A percentile compares a stretch with the other conserved stretches of the same genome.
Conservation (phyloP, 2,797 vertebrate genomes). For the Acipenser ruthenus region DNA sequence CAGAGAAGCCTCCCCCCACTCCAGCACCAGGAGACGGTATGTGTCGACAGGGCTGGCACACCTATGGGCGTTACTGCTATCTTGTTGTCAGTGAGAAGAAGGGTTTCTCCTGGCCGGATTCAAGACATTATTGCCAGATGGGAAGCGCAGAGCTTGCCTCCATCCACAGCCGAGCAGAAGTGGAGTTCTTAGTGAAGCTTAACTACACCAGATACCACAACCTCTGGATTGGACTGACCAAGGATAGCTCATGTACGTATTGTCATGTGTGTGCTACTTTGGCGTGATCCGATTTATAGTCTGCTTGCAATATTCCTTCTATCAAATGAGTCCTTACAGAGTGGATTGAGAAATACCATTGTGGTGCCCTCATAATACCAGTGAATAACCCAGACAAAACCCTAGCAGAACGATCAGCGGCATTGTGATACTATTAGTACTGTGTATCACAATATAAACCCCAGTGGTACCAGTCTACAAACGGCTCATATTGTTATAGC, state of each 20-base stretch:
- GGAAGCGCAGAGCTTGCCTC: slow-evolving; percentile 44
- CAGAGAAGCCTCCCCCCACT: slow-evolving; percentile 54
- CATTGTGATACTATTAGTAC: too few relatives aligned
- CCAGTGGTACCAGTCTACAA: too few relatives aligned
- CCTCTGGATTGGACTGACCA: slow-evolving; percentile 65
- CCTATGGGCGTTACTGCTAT: slow-evolving; percentile 56
- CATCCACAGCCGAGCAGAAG: slow-evolving; percentile 59
- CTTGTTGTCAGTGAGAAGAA: slow-evolving; percentile 31
- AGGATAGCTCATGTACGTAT: slow-evolving; percentile 51
- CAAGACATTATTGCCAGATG: slow-evolving; percentile 44
- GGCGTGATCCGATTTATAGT: too few relatives aligned
- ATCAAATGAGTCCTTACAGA: too few relatives aligned
- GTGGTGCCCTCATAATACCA: too few relatives aligned
- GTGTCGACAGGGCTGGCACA: slow-evolving; percentile 30
- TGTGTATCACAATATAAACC: too few relatives aligned
- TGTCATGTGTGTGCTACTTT: neutral
- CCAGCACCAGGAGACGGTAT: slow-evolving; percentile 49
- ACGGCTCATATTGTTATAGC: too few relatives aligned
- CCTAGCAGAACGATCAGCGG: too few relatives aligned
- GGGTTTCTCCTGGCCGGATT: slow-evolving; percentile 57
- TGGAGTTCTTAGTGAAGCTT: slow-evolving; percentile 54
- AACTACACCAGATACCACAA: slow-evolving; percentile 51
- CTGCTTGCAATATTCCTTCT: too few relatives aligned
- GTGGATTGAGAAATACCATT: too few relatives aligned
- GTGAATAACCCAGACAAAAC: too few relatives aligned